These are phyloP conservation scores for Tragelaphus scriptus DNA, from an alignment of 2,113 vertebrate species.

Conservation along the genomic window DNA sequence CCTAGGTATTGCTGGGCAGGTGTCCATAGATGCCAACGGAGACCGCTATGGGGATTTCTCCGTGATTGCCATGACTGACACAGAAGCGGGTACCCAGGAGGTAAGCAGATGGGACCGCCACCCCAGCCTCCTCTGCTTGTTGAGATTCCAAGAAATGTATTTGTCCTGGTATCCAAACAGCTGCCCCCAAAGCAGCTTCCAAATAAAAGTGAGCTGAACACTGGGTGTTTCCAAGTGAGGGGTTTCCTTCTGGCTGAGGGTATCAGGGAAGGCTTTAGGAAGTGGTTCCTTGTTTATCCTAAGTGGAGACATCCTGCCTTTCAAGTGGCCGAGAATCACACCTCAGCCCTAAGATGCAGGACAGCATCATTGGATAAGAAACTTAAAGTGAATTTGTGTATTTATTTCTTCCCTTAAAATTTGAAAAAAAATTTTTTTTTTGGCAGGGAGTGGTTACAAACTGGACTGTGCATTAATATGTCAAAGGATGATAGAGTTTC, in stretches of 20 bases:
- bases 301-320: neutral
- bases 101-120: slow-evolving; percentile 77
- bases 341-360: neutral
- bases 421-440: neutral
- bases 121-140: neutral
- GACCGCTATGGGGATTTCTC: slow-evolving; percentile 97
- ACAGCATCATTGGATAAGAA: neutral
- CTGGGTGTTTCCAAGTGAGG: neutral
- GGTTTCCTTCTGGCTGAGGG: neutral
- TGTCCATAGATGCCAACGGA: slow-evolving; percentile 94
- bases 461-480: neutral
- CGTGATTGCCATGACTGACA: slow-evolving; percentile 92
- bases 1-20: slow-evolving; percentile 94
- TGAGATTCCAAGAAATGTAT: neutral
- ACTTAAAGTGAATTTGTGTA: neutral
- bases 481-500: neutral
- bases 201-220: neutral
- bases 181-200: neutral
- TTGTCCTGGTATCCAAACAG: neutral
- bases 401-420: neutral
- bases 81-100: slow-evolving; percentile 91
- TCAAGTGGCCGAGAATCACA: neutral
- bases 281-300: neutral
- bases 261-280: neutral
- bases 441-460: neutral